Conservation (phyloP, 2,113 vertebrate species). For the Genyomyrus donnyi region DNA sequence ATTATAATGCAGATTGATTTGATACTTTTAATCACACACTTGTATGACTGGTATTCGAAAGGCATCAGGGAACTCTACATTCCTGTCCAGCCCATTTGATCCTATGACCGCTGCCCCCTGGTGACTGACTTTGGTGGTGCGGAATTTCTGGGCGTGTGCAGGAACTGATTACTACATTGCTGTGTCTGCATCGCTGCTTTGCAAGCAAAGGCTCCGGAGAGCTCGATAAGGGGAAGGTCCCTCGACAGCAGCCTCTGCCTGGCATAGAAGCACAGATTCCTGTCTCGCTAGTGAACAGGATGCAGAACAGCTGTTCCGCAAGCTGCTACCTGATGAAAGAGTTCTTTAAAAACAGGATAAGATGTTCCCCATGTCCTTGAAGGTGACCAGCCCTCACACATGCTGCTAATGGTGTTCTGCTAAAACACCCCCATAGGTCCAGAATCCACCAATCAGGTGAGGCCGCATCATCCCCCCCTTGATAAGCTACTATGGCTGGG, state of each 20-base stretch:
- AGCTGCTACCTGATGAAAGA: not conserved
- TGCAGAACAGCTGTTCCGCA: not conserved
- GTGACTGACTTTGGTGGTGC: not conserved
- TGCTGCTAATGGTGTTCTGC: not conserved
- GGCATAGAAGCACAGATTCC: too few species aligned
- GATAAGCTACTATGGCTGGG: not conserved
- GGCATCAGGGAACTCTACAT: not conserved
- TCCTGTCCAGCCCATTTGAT: not conserved
- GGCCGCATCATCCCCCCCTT: not conserved
- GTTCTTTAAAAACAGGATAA: not conserved
- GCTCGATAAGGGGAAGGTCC: not conserved
- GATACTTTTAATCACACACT: not conserved
- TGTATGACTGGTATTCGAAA: not conserved
- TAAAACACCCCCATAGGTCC: not conserved
- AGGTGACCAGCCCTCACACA: not conserved
- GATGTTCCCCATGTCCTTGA: not conserved
- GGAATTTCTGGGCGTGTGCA: not conserved
- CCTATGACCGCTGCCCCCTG: not conserved
- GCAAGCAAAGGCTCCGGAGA: not conserved
- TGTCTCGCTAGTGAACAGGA: not conserved
- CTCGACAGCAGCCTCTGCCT: too few species aligned
- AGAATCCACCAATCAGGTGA: not conserved
- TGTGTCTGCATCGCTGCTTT: not conserved
- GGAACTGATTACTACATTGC: not conserved
- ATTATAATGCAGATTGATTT: not conserved